These are phyloP conservation scores for Chrysomallon squamiferum DNA, from an alignment of 1,140 invertebrate genomes.

Conservation along the genomic window DNA sequence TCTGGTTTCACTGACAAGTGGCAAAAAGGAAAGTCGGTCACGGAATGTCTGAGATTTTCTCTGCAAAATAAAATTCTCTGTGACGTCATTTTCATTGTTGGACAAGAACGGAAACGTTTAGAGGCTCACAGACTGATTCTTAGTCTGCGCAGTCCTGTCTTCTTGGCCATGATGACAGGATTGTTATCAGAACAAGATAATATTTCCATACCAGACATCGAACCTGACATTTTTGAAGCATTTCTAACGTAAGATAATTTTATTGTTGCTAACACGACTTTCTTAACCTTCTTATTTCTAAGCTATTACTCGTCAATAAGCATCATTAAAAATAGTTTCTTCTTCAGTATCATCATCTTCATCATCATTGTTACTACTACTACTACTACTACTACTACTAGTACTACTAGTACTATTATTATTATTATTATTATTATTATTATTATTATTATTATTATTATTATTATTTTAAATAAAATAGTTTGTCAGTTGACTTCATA, in stretches of 20 bases:
- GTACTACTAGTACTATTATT: no score
- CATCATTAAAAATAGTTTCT: no score
- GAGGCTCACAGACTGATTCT: conserved; percentile 42
- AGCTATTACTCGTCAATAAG: background rate
- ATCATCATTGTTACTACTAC: no score
- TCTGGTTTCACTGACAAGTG: conserved; percentile 6
- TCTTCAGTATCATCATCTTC: no score
- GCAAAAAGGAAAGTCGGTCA: conserved; percentile 13
- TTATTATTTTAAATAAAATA: no score
- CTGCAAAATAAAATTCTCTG: conserved; percentile 37
- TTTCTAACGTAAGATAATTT: conserved; percentile 37
- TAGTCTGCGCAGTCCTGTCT: conserved; percentile 42
- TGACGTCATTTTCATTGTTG: conserved; percentile 42
- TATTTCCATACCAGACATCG: conserved; percentile 38
- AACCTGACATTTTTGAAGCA: conserved; percentile 32
- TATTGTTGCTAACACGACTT: background rate
- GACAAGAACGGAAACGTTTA: conserved; percentile 24
- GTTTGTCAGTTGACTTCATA: no score
- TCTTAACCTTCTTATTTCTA: background rate
- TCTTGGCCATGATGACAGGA: conserved; percentile 44
- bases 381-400: no score
- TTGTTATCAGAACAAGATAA: conserved; percentile 27
- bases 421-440: no score
- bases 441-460: no score
- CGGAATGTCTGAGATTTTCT: conserved; percentile 47